Conservation (phyloP, 1,140 invertebrate species). For the Pogonognathellus flavescens region DNA sequence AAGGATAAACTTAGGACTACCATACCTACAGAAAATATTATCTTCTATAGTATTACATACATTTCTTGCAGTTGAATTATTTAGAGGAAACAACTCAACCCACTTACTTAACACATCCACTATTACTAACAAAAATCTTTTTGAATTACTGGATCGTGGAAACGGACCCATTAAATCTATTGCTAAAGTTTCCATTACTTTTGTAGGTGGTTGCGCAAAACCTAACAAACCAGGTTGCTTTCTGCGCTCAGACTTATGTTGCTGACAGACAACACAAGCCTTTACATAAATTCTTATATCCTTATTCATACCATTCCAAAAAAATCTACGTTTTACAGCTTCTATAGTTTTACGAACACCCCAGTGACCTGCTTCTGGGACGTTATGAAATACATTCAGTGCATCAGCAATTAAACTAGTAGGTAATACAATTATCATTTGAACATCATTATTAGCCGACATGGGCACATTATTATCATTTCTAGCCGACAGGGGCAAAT, state of each 20-base stretch:
- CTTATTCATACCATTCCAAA: background rate
- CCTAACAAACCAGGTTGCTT: background rate
- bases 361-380: constrained; percentile 5
- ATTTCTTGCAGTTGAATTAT: background rate
- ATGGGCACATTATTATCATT: background rate
- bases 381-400: background rate
- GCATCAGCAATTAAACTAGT: background rate
- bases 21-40: background rate
- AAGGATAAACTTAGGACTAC: background rate
- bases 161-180: background rate
- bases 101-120: background rate
- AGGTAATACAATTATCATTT: background rate
- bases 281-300: background rate
- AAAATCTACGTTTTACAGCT: background rate
- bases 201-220: background rate
- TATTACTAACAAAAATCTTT: background rate
- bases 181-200: background rate
- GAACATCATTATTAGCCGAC: no score
- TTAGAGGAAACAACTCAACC: background rate
- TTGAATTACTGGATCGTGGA: background rate
- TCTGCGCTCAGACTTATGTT: background rate
- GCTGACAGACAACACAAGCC: background rate
- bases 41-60: background rate
- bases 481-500: background rate
- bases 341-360: background rate